phyloP scores from a whole-genome alignment of 2,888 invertebrate genomes.

The Mayetiola destructor region DNA sequence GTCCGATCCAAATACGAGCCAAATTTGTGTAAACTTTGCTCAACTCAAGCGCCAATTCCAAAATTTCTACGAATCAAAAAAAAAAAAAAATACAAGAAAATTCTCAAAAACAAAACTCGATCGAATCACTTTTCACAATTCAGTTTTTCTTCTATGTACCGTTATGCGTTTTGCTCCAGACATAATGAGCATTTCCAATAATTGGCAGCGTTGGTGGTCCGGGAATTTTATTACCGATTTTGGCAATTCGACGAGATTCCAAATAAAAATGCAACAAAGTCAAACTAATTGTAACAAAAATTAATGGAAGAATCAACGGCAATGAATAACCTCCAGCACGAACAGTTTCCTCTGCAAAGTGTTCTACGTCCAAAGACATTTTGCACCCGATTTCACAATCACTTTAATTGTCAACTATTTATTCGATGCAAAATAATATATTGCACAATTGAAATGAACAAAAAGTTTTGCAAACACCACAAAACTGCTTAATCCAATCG shows the following conservation, averaged over 20 bases:
- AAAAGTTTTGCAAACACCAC: no score
- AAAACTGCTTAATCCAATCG: no score
- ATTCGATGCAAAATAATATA: no score
- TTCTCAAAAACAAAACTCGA: background rate
- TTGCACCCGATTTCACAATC: no score
- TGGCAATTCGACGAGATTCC: conserved; percentile 38
- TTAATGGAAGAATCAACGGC: conserved; percentile 23
- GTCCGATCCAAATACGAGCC: conserved; percentile 51
- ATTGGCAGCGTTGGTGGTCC: conserved; percentile 51
- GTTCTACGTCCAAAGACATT: conserved; percentile 7
- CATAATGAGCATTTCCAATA: conserved; percentile 53
- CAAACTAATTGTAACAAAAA: conserved; percentile 29
- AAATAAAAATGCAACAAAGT: conserved; percentile 38
- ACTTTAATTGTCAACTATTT: no score
- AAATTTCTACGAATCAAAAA: conserved; percentile 39
- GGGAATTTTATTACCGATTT: conserved; percentile 51
- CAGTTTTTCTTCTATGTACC: conserved; percentile 43
- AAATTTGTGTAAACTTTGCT: conserved; percentile 41
- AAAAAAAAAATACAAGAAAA: background rate
- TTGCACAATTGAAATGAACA: no score
- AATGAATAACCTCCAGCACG: conserved; percentile 10
- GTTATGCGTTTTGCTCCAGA: conserved; percentile 45
- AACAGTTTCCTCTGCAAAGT: conserved; percentile 1
- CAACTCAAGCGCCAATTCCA: conserved; percentile 37
- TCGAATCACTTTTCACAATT: background rate